A percentile compares a stretch with the other conserved stretches of the same genome.
Conservation (phyloP, 1,140 invertebrate species). For the Drepana arcuata region DNA sequence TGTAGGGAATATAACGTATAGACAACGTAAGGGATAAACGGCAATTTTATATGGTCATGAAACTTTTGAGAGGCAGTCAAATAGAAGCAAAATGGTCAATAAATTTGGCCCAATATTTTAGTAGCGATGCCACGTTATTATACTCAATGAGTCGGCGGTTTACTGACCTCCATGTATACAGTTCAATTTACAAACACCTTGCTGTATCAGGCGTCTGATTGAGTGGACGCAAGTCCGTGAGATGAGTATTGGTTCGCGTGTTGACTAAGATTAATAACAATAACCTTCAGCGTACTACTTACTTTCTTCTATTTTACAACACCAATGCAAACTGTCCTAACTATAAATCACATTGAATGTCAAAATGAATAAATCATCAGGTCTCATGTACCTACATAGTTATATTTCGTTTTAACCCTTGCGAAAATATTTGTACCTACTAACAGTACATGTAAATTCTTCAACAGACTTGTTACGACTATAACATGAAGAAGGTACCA, state of each 20-base stretch:
- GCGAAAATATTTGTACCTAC: too few species aligned
- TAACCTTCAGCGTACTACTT: slow-evolving; percentile 13
- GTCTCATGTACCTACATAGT: too few species aligned
- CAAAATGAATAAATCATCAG: slow-evolving; percentile 13
- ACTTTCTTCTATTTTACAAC: slow-evolving; percentile 19
- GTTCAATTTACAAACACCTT: too few species aligned
- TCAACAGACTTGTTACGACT: too few species aligned
- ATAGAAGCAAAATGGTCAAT: background rate
- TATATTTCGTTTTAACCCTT: too few species aligned
- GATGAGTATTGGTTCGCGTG: slow-evolving; percentile 16
- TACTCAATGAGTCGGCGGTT: slow-evolving; percentile 27
- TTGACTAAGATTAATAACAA: slow-evolving; percentile 19
- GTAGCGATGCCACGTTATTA: slow-evolving; percentile 21
- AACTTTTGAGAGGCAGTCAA: background rate
- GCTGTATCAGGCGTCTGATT: too few species aligned
- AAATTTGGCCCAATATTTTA: slow-evolving; percentile 12
- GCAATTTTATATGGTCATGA: background rate
- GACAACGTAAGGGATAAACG: too few species aligned
- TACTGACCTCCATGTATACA: slow-evolving; percentile 26
- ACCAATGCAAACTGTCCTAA: slow-evolving; percentile 3
- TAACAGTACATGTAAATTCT: too few species aligned
- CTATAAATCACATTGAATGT: slow-evolving; percentile 19
- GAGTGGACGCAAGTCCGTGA: background rate
- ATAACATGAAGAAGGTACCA: too few species aligned
- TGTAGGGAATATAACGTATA: too few species aligned